Base-by-base conservation (phyloP, 1,140 invertebrate species). In the Notospermus geniculatus region DNA sequence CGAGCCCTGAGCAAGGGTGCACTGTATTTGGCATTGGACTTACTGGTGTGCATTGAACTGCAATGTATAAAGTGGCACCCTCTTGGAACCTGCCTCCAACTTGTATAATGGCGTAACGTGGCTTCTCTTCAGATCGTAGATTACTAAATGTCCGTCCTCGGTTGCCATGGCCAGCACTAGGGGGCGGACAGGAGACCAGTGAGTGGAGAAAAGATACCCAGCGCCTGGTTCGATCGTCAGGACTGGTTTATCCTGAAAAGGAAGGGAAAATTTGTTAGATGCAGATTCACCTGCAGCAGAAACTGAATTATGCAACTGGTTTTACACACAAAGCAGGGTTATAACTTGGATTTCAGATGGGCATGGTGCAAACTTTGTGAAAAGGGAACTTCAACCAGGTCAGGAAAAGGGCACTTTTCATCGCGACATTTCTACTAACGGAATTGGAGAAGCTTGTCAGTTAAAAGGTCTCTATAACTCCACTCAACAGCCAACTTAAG, bases 121-220 rank as follows among this genome's bases (percentile, higher is more conserved):
- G 30, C 72, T 72, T n/a, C 63, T 54, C 54, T 64, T 65, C 2
- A 81, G 63, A 60, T 82, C 78, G 64, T 80, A 82, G 22, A 82
- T 60, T 1, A 79, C 54, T 1, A 80, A 57, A 50, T 70, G 57
- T 27, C 80, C 80, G 62, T 68, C 69, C 54, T 80, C 73, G 53
- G 77, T 74, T 1, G 66, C 71, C 7, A 71, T 72, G 13, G 74
- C 79, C 32, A 81, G 60, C 15, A 82, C 65, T 13, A 74, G 61
- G 1, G 80, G 78, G 41, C 73, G 66, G 1, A 74, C 65, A 5
- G 79, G 79, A 9, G 80, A 82, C 80, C 80, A 82, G 36, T 71
- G 67, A 5, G 69, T 68, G 9, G 71, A 71, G 54, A 70, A 75
- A 1, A 82, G 60, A 64, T 76, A 77, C 1, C 79, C 79, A 53